Base-by-base conservation (phyloP, 2,888 invertebrate species). In the Microdon myrmicae region DNA sequence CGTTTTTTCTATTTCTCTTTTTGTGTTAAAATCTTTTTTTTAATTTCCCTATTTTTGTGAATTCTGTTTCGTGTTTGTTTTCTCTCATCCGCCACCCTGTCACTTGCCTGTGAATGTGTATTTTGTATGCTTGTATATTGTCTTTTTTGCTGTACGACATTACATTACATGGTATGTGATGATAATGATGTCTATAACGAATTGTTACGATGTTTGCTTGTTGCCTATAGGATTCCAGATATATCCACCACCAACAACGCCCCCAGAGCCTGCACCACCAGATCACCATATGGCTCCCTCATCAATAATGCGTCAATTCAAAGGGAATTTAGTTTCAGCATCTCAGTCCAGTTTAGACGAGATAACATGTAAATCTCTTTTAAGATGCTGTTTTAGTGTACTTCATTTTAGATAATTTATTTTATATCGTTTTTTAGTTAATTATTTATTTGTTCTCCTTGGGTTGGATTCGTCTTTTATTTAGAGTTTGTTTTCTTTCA, bases 231-330 rank as follows among this genome's bases (percentile, higher is more conserved):
- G 89, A 74, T 90, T 90, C 79, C 89, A 90, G 80, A 90, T 90
- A 64, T 91, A 90, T 79, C 90, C 91, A 68, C 90, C 89, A 59
- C 90, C 90, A 44, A 90, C 89, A 72, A 91, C 91, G 67, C 91
- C 91, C 37, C 91, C 91, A 25, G 91, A 91, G 79, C 91, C 91
- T 34, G 90, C 91, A 54, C 91, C 91, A 38, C 90, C 90, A 53
- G 90, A 90, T 78, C 88, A 89, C 77, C 83, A 85, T 72, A 85
- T 86, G 82, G 85, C 85, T 70, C 79, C 78, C 69, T 82, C 79
- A 72, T 77, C 80, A 71, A 78, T 78, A 74, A 79, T 80, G 75
- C 77, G 83, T 71, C 81, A 82, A 74, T 81, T 82, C 68, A 83
- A 82, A 68, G 76, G 81, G 45, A 79, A 77, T 54, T 73, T 81